These are phyloP conservation scores for Pachypanchax playfairii DNA, from an alignment of 2,113 vertebrate genomes.

Conservation along the genomic window DNA sequence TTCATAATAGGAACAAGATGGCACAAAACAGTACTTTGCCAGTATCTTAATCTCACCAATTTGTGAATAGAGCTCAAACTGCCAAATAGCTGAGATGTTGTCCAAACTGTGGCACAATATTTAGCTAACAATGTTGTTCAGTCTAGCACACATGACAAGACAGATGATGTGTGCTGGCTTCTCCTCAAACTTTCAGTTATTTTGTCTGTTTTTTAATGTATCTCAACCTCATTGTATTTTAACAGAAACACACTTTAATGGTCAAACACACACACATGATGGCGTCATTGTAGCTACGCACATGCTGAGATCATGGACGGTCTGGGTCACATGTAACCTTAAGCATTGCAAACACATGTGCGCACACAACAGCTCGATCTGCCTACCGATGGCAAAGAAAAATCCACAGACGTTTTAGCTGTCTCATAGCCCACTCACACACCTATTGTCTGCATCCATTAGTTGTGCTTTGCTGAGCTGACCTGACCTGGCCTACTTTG, in stretches of 20 bases:
- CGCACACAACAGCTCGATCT: neutral
- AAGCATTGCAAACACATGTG: slow-evolving; percentile 17
- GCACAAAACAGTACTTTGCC: slow-evolving; percentile 5
- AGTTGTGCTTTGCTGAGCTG: slow-evolving; percentile 61
- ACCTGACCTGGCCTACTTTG: slow-evolving; percentile 54
- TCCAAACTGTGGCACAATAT: slow-evolving; percentile 26
- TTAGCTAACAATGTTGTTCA: slow-evolving; percentile 6
- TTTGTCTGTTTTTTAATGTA: neutral
- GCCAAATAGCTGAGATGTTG: slow-evolving; percentile 10
- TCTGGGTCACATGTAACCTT: slow-evolving; percentile 49
- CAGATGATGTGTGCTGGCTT: slow-evolving; percentile 3
- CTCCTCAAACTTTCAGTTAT: slow-evolving; percentile 3
- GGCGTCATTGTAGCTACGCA: slow-evolving; percentile 9
- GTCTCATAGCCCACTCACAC: slow-evolving; percentile 22
- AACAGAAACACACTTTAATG: neutral
- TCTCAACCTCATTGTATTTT: neutral
- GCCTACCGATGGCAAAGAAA: slow-evolving; percentile 28
- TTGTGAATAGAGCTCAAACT: slow-evolving; percentile 17
- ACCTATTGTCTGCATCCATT: slow-evolving; percentile 66
- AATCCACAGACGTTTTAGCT: slow-evolving; percentile 9
- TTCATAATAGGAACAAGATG: slow-evolving; percentile 18
- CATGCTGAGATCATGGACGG: slow-evolving; percentile 50
- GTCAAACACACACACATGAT: neutral
- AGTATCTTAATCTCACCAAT: slow-evolving; percentile 27
- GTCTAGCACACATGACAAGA: slow-evolving; percentile 8